Conservation (phyloP, 2,888 invertebrate genomes). For the Xanthorhoe spadicearia region DNA sequence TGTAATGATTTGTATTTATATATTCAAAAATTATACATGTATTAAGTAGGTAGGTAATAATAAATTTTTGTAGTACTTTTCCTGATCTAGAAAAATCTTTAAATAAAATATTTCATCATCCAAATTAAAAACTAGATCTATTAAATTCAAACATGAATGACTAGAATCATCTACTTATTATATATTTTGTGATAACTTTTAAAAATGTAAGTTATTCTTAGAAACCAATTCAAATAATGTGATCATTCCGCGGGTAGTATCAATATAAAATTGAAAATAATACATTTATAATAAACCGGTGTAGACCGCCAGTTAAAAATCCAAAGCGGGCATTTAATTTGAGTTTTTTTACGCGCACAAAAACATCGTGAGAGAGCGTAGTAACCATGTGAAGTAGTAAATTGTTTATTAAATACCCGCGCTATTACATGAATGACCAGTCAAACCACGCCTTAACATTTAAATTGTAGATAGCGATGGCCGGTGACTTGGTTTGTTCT, state of each 20-base stretch:
- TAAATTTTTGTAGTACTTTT: not conserved
- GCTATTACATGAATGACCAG: slow-evolving; percentile 42
- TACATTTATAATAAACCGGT: too few relatives aligned
- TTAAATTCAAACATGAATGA: not conserved
- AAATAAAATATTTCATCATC: not conserved
- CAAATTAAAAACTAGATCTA: not conserved
- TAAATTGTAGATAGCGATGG: slow-evolving; percentile 3
- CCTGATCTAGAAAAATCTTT: not conserved
- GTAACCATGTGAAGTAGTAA: slow-evolving; percentile 8
- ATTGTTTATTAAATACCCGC: slow-evolving; percentile 26
- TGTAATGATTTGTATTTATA: too few relatives aligned
- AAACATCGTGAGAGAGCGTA: slow-evolving; percentile 18
- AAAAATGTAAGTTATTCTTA: too few relatives aligned
- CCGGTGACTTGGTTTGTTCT: not conserved
- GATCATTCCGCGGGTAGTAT: too few relatives aligned
- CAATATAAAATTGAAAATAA: not conserved
- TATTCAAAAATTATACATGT: too few relatives aligned
- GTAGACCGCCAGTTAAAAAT: slow-evolving; percentile 3
- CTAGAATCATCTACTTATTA: not conserved
- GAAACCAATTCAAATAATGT: too few relatives aligned
- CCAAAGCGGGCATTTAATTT: slow-evolving; percentile 13
- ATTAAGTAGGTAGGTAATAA: too few relatives aligned
- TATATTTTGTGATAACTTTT: too few relatives aligned
- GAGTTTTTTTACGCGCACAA: slow-evolving; percentile 11
- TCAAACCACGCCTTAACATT: slow-evolving; percentile 24